Evolutionary conservation across 2,113 vertebrate genomes (phyloP), one percentile per base, ranked within the genome.

Genomic region (Ornithorhynchus anatinus): DNA sequence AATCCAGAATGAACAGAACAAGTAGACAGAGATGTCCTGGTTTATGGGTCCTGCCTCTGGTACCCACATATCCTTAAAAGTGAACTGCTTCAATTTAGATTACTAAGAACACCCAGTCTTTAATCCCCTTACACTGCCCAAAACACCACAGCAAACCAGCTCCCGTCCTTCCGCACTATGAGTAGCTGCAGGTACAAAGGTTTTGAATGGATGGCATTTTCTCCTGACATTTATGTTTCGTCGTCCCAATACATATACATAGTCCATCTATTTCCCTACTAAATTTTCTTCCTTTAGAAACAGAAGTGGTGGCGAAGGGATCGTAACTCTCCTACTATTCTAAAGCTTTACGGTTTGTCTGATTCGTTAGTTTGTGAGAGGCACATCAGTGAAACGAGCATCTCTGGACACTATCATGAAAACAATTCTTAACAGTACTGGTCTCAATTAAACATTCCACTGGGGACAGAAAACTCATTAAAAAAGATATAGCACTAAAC

Each of bases 391-490:
- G 31, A 80, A 88, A 87, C 29, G 1, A 2, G 29, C 12, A 59
- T 6, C 59, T 66, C 57, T 59, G 48, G 48, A 67, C 37, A 60
- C 5, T 53, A 17, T 15, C 35, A 74, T 57, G 64, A 8, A n/a
- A 48, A 80, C 4, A 59, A 38, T 52, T 72, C n/a, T 58, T 72
- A 79, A 72, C 36, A 35, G 39, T 36, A 64, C 31, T 35, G 32
- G 4, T 66, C 57, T 78, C 53, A 82, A 75, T 63, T 72, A 84
- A 60, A 67, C 40, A 75, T 54, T 33, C 54, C 27, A 62, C 20
- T 32, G 43, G 47, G 62, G 89, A 82, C 13, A 79, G 31, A 72
- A 83, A 82, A 73, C 7, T 60, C 59, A 80, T 68, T 80, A 64
- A 67, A 63, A 52, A 82, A 48, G 42, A 54, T 4, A 10, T 7